phyloP scores from a whole-genome alignment of 2,797 vertebrate species.

The Coranthus polyacanthus region DNA sequence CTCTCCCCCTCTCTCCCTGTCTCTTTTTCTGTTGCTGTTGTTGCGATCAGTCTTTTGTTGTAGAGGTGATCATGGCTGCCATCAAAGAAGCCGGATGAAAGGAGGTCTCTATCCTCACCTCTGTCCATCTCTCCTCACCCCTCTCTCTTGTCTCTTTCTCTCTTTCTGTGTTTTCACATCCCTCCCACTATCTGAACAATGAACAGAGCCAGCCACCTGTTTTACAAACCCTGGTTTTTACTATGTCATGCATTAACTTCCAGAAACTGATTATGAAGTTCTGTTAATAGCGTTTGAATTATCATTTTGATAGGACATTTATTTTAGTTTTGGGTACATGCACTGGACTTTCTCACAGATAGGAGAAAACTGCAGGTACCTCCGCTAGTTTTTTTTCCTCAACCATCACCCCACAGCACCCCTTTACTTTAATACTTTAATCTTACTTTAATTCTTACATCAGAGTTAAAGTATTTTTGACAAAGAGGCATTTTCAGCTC shows the following conservation, averaged over 20 bases:
- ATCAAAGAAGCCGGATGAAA: conserved; percentile 84
- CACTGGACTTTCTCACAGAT: not conserved
- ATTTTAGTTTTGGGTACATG: not conserved
- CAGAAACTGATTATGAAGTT: conserved; percentile 18
- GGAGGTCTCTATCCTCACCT: conserved; percentile 81
- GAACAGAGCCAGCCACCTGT: conserved; percentile 78
- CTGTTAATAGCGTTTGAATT: conserved; percentile 7
- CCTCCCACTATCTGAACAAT: conserved; percentile 71
- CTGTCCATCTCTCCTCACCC: conserved; percentile 75
- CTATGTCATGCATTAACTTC: conserved; percentile 6
- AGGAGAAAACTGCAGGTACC: too few relatives aligned
- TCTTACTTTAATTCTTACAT: not conserved
- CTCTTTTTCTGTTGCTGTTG: conserved; percentile 58
- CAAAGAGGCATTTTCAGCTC: not conserved
- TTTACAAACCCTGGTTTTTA: conserved; percentile 52
- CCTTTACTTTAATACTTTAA: too few relatives aligned
- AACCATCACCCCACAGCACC: not conserved
- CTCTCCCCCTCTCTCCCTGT: conserved; percentile 36
- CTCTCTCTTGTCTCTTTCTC: conserved; percentile 62
- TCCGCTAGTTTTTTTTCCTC: not conserved
- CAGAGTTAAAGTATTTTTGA: not conserved
- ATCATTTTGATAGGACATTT: not conserved
- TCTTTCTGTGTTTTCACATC: conserved; percentile 69
- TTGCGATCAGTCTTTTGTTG: conserved; percentile 78
- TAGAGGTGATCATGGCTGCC: conserved; percentile 70